Conservation (phyloP, 2,113 vertebrate species). For the Perognathus longimembris region DNA sequence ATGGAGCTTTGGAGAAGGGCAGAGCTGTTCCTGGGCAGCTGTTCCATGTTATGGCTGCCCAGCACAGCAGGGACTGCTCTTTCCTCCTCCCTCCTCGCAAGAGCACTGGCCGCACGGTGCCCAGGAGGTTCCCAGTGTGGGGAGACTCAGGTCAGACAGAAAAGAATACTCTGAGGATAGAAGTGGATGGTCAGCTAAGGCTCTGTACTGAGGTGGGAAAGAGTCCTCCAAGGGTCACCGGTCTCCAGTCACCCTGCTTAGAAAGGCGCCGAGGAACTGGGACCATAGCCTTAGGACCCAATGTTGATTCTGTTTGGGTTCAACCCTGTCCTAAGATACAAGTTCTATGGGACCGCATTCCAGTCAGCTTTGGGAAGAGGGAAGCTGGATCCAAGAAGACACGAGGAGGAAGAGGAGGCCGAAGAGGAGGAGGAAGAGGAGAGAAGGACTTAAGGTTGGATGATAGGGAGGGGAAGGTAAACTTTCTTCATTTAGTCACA, state of each 20-base stretch:
- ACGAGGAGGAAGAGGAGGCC: background rate
- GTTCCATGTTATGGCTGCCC: background rate
- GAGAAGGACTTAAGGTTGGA: background rate
- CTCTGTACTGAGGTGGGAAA: accelerated
- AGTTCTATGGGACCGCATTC: background rate
- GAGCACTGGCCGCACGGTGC: background rate
- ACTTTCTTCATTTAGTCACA: background rate
- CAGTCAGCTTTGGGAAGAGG: background rate
- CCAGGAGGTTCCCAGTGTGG: background rate
- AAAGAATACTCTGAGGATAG: constrained; percentile 52
- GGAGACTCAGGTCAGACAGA: constrained; percentile 53
- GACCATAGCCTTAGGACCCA: background rate
- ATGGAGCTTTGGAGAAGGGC: background rate
- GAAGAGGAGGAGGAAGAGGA: background rate
- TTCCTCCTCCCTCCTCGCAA: background rate
- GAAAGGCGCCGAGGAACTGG: background rate
- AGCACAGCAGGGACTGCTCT: background rate
- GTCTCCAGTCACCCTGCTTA: background rate
- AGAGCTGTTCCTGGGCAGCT: background rate
- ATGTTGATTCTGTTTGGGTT: background rate
- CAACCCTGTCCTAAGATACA: background rate
- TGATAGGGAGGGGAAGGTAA: background rate
- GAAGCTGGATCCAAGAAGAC: background rate
- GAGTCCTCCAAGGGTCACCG: too few species aligned
- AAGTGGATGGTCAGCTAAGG: background rate